phyloP scores from a whole-genome alignment of 2,113 vertebrate genomes.

The Amblyornis subalaris region DNA sequence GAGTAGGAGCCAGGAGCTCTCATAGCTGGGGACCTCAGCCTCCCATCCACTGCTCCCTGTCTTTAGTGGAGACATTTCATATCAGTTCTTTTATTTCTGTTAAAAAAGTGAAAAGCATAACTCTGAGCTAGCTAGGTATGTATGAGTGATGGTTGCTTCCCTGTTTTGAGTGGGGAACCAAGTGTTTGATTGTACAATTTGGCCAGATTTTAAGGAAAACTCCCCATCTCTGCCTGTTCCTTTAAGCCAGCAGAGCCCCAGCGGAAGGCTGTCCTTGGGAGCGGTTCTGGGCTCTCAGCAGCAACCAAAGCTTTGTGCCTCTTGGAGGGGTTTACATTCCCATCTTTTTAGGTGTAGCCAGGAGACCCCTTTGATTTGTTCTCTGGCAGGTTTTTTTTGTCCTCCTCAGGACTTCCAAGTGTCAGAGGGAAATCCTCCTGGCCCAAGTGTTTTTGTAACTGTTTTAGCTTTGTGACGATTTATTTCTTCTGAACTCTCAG shows the following conservation, averaged over 20 bases:
- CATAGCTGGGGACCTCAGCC: background rate
- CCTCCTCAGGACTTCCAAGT: background rate
- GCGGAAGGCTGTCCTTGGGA: background rate
- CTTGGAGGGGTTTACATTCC: background rate
- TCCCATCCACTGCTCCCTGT: fast-evolving
- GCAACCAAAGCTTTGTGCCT: background rate
- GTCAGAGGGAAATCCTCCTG: background rate
- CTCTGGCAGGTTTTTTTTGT: background rate
- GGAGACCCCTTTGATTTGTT: background rate
- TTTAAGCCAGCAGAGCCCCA: background rate
- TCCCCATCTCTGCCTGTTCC: background rate
- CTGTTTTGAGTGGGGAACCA: background rate
- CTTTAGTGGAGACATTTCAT: background rate
- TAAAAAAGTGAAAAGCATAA: background rate
- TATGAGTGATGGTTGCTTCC: background rate
- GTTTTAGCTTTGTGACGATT: constrained; percentile 14
- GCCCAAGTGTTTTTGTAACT: constrained; percentile 31
- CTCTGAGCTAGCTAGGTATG: background rate
- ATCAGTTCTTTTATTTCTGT: background rate
- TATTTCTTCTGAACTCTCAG: constrained; percentile 34
- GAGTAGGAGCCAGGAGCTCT: background rate
- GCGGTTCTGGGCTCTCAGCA: background rate
- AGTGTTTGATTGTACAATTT: background rate
- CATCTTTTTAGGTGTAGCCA: background rate
- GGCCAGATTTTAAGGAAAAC: background rate